These are phyloP conservation scores for Cygnus olor DNA, from an alignment of 2,797 vertebrate genomes.

Conservation along the genomic window DNA sequence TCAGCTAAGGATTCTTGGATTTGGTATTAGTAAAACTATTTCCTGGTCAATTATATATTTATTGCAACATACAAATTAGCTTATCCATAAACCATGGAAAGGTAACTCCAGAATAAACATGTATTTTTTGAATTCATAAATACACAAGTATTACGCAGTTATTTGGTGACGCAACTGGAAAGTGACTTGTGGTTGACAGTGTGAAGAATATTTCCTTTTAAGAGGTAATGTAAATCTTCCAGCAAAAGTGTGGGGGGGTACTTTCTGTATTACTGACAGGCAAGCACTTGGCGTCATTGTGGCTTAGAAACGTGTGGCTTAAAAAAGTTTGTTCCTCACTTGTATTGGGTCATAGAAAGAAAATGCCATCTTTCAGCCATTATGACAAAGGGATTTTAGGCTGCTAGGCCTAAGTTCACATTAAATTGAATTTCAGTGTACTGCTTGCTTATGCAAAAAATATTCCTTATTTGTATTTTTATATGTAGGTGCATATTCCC, in stretches of 20 bases:
- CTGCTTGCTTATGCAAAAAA: not conserved
- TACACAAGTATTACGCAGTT: not conserved
- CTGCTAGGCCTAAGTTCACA: not conserved
- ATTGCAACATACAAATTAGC: not conserved
- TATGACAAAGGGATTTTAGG: not conserved
- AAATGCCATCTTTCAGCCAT: not conserved
- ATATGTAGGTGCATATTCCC: not conserved
- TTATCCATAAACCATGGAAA: constrained; percentile 12
- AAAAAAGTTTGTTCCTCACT: not conserved
- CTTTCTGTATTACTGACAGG: not conserved
- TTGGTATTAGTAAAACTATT: not conserved
- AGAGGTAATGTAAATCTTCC: not conserved
- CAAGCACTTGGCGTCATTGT: not conserved
- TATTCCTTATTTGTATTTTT: not conserved
- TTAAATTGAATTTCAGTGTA: not conserved
- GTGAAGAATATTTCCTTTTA: constrained; percentile 25
- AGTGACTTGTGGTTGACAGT: not conserved
- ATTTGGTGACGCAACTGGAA: not conserved
- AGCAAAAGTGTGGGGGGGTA: not conserved
- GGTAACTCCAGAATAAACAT: not conserved
- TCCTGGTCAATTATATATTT: not conserved
- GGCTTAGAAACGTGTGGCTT: not conserved
- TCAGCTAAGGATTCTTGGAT: not conserved
- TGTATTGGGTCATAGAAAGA: not conserved
- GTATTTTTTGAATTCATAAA: not conserved